Conservation (phyloP, 2,113 vertebrate genomes). For the Dasypus novemcinctus region DNA sequence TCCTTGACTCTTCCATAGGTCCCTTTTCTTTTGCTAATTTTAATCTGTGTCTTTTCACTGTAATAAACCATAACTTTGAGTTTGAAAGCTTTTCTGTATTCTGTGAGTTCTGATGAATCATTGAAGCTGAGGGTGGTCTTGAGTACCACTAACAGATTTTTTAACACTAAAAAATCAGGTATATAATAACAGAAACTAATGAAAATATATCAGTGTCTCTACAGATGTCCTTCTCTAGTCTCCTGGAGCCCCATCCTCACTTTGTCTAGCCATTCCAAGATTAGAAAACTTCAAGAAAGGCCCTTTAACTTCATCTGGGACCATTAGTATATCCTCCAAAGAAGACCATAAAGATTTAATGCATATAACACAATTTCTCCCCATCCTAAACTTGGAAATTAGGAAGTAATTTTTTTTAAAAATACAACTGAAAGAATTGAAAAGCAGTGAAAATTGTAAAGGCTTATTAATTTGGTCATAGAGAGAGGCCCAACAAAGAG, state of each 20-base stretch:
- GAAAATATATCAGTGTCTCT: background rate
- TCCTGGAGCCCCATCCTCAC: background rate
- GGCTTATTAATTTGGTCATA: background rate
- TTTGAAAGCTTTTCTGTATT: too few species aligned
- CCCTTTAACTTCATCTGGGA: background rate
- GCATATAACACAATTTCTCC: background rate
- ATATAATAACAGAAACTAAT: background rate
- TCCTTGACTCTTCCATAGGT: too few species aligned
- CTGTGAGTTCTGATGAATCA: too few species aligned
- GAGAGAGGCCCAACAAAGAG: background rate
- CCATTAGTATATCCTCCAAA: background rate
- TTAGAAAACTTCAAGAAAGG: background rate
- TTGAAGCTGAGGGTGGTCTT: too few species aligned
- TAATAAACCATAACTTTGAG: too few species aligned
- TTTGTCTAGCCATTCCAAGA: background rate
- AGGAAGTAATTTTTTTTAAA: background rate
- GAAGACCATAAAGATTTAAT: background rate
- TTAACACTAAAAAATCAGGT: background rate
- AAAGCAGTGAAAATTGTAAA: background rate
- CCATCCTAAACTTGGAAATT: background rate
- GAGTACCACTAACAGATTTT: too few species aligned
- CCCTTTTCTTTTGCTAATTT: too few species aligned
- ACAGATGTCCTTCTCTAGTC: background rate
- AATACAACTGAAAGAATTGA: background rate
- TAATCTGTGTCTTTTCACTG: too few species aligned